These are phyloP conservation scores for Chelonus insularis DNA, from an alignment of 1,140 invertebrate genomes.

Conservation along the genomic window DNA sequence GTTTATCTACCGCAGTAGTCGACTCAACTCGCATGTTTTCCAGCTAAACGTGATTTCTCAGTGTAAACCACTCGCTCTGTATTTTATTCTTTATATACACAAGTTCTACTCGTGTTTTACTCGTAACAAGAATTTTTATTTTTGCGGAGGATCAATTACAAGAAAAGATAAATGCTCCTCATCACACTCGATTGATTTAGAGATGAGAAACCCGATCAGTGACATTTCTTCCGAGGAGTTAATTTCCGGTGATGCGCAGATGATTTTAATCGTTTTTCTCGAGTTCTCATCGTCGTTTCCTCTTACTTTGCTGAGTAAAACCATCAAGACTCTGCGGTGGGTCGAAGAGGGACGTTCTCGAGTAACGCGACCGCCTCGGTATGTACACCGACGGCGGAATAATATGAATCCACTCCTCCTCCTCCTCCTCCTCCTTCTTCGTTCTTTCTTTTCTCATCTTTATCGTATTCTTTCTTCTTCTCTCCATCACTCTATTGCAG, in stretches of 20 bases:
- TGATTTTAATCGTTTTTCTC: neutral
- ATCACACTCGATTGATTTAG: slow-evolving; percentile 8
- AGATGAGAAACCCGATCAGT: slow-evolving; percentile 18
- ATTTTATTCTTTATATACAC: neutral
- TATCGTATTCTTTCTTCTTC: neutral
- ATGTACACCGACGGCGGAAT: neutral
- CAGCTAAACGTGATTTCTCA: slow-evolving; percentile 17
- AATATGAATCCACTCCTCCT: slow-evolving; percentile 5
- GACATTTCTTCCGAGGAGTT: slow-evolving; percentile 20
- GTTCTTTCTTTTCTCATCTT: neutral
- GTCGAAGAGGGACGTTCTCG: slow-evolving; percentile 19
- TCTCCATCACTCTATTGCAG: slow-evolving; percentile 3
- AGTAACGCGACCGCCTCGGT: slow-evolving; percentile 8
- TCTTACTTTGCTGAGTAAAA: neutral
- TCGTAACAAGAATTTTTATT: no score
- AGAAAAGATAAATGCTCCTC: neutral
- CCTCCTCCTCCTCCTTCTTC: neutral
- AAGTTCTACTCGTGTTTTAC: neutral
- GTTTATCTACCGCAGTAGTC: slow-evolving; percentile 9
- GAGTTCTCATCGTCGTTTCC: neutral
- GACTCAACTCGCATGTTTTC: slow-evolving; percentile 3
- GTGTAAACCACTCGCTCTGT: slow-evolving; percentile 3
- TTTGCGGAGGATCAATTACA: neutral
- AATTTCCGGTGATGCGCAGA: slow-evolving; percentile 16
- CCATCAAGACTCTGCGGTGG: slow-evolving; percentile 2